Evolutionary conservation across 2,797 vertebrate species (phyloP).

Genomic region (Esox masquinongy): DNA sequence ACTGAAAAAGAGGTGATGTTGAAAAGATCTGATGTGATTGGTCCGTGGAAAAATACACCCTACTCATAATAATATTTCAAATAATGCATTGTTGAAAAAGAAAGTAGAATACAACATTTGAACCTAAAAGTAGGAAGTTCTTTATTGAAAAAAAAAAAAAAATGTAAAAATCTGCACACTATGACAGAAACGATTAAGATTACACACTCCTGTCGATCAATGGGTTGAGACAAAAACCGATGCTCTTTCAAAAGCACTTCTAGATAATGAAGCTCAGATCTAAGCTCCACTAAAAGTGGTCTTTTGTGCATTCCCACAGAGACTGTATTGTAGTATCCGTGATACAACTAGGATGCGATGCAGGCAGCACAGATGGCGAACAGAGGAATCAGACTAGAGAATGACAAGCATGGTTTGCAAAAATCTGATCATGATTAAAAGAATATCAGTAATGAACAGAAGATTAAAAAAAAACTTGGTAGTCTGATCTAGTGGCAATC

Average conservation of each 20-base stretch:
- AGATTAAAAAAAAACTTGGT: neutral
- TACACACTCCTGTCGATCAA: constrained; percentile 9
- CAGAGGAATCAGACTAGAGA: constrained; percentile 15
- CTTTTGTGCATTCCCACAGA: constrained; percentile 20
- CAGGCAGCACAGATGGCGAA: constrained; percentile 34
- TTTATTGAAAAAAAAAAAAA: no score
- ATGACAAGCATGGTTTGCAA: neutral
- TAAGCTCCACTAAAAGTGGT: constrained; percentile 9
- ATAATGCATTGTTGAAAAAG: no score
- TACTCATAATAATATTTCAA: no score
- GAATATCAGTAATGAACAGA: constrained; percentile 3
- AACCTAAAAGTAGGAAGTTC: neutral
- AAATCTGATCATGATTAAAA: constrained; percentile 11
- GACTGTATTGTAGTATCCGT: constrained; percentile 1
- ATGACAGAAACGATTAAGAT: neutral
- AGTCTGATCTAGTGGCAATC: neutral
- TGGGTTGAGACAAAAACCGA: constrained; percentile 15
- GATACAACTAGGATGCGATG: constrained; percentile 11
- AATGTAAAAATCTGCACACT: neutral
- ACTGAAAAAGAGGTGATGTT: no score
- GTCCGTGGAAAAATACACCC: no score
- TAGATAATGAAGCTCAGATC: constrained; percentile 22
- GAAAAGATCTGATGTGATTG: no score
- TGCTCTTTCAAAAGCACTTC: constrained; percentile 1
- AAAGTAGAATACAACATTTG: neutral